phyloP scores from a whole-genome alignment of 2,113 vertebrate genomes.

The Sorex fumeus region DNA sequence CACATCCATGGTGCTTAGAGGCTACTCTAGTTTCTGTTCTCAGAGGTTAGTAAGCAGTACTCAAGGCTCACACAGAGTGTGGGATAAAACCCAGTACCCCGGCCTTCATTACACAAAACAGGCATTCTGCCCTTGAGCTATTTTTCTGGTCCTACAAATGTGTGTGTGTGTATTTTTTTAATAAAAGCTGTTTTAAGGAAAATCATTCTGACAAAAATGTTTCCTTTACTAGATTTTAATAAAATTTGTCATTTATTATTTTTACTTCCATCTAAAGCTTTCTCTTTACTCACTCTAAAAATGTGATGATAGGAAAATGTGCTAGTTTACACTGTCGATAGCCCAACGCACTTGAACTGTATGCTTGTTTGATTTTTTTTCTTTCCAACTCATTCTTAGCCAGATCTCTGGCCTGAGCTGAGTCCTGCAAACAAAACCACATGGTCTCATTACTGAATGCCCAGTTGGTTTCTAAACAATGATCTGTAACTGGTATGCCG shows the following conservation, averaged over 20 bases:
- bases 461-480: conserved; percentile 76
- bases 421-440: conserved; percentile 43
- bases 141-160: too few relatives aligned
- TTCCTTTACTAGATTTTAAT: not conserved
- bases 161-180: not conserved
- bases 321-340: not conserved
- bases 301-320: not conserved
- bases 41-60: too few relatives aligned
- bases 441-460: conserved; percentile 74
- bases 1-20: too few relatives aligned
- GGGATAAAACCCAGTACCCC: too few relatives aligned
- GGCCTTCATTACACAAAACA: too few relatives aligned
- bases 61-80: too few relatives aligned
- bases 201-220: not conserved
- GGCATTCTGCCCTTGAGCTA: too few relatives aligned
- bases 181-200: conserved; percentile 8
- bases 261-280: conserved; percentile 10
- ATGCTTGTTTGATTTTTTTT: not conserved
- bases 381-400: not conserved
- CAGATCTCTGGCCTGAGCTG: conserved; percentile 56
- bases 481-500: conserved; percentile 65
- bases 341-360: not conserved
- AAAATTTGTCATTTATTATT: not conserved
- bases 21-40: too few relatives aligned
- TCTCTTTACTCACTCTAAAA: conserved; percentile 31